A percentile compares a stretch with the other conserved stretches of the same genome.
Evolutionary conservation across 2,113 vertebrate genomes (phyloP).

Genomic region (Chelonoidis abingdonii): DNA sequence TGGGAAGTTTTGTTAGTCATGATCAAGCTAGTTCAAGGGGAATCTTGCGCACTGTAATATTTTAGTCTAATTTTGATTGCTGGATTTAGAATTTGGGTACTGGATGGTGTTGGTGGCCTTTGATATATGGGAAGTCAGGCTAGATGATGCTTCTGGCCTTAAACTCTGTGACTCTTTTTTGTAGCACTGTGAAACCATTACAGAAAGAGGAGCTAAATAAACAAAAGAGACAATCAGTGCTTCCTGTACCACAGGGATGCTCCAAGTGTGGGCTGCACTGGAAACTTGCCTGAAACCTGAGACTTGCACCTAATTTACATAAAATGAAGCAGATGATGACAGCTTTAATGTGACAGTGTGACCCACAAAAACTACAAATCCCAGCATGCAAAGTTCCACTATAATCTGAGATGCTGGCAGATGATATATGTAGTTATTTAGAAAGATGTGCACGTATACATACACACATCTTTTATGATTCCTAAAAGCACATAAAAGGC

Average conservation of each 20-base stretch:
- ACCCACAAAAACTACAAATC: not conserved
- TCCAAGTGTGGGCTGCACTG: rapidly evolving
- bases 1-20: not conserved
- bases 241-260: not conserved
- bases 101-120: not conserved
- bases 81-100: not conserved
- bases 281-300: not conserved
- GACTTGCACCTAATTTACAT: not conserved
- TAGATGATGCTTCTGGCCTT: not conserved
- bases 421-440: not conserved
- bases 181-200: not conserved
- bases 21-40: not conserved
- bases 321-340: not conserved
- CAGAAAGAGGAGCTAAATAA: not conserved
- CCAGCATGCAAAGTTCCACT: not conserved
- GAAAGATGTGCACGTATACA: not conserved
- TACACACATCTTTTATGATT: not conserved
- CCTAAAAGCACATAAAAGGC: not conserved
- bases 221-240: not conserved
- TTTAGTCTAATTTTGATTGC: not conserved
- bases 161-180: not conserved
- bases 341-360: not conserved
- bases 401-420: not conserved
- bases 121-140: not conserved
- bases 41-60: not conserved